These are phyloP conservation scores for Aldrovandia affinis DNA, from an alignment of 2,797 vertebrate genomes.

Conservation along the genomic window DNA sequence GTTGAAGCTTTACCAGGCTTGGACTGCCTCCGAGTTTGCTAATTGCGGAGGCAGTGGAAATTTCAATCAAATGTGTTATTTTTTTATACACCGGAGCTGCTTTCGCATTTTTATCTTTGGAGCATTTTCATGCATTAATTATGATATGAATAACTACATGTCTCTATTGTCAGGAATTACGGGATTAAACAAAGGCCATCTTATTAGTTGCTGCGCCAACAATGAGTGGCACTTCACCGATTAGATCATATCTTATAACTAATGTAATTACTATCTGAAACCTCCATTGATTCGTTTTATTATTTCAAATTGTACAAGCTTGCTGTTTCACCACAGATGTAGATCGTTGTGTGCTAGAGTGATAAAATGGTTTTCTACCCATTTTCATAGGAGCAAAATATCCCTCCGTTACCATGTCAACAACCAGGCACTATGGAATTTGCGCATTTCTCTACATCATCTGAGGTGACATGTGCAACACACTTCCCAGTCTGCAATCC, in stretches of 20 bases:
- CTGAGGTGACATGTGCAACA: constrained; percentile 2
- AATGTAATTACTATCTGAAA: background rate
- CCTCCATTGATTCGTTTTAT: background rate
- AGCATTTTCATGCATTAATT: background rate
- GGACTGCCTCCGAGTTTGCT: background rate
- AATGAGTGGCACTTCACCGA: constrained; percentile 10
- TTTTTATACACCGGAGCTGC: background rate
- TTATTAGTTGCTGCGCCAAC: constrained; percentile 1
- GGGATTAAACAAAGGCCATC: background rate
- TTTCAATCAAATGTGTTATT: background rate
- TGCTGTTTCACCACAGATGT: background rate
- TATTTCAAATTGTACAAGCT: constrained; percentile 1
- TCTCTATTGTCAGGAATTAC: constrained; percentile 8
- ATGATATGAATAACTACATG: background rate
- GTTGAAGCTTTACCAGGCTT: background rate
- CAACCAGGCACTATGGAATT: constrained; percentile 13
- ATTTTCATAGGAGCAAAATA: background rate
- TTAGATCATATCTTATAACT: background rate
- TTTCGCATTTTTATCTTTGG: background rate
- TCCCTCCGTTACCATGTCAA: constrained; percentile 29
- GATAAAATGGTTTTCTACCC: background rate
- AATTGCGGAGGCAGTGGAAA: background rate
- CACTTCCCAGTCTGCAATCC: background rate
- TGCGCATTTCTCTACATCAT: constrained; percentile 6
- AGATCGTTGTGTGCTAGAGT: background rate